phyloP scores from a whole-genome alignment of 2,113 vertebrate genomes.

The Corynorhinus townsendii region DNA sequence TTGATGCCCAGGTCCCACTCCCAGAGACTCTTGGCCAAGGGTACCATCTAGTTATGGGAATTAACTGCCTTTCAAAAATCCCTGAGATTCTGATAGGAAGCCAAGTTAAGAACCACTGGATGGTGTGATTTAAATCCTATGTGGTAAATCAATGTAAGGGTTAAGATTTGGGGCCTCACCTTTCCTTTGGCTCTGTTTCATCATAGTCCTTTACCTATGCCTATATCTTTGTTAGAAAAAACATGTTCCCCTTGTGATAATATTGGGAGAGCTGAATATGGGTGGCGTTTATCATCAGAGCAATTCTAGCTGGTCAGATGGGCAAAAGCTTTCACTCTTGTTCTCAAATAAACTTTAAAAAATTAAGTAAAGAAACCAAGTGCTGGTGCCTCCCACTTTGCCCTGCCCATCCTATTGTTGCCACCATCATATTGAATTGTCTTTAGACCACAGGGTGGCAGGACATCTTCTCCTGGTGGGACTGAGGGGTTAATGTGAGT shows the following conservation, averaged over 20 bases:
- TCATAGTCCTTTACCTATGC: not conserved
- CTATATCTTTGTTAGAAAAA: not conserved
- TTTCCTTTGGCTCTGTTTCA: not conserved
- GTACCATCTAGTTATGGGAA: not conserved
- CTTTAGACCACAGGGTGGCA: too few relatives aligned
- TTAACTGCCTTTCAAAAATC: not conserved
- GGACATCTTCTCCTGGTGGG: too few relatives aligned
- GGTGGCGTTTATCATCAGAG: not conserved
- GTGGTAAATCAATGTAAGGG: not conserved
- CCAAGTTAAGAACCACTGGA: not conserved
- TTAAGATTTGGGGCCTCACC: not conserved
- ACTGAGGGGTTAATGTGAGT: not conserved
- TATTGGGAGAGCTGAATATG: not conserved
- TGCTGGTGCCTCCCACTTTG: not conserved
- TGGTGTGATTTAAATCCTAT: not conserved
- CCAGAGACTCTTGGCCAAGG: not conserved
- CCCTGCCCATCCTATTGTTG: not conserved
- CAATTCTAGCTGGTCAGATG: not conserved
- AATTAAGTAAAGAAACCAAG: not conserved
- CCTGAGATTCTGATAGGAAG: not conserved
- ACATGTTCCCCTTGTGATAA: not conserved
- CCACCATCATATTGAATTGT: not conserved
- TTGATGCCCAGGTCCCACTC: not conserved
- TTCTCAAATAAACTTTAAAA: not conserved
- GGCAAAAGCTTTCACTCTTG: constrained; percentile 1